Evolutionary conservation across 2,113 vertebrate genomes (phyloP).

Genomic region (Haemorhous mexicanus): DNA sequence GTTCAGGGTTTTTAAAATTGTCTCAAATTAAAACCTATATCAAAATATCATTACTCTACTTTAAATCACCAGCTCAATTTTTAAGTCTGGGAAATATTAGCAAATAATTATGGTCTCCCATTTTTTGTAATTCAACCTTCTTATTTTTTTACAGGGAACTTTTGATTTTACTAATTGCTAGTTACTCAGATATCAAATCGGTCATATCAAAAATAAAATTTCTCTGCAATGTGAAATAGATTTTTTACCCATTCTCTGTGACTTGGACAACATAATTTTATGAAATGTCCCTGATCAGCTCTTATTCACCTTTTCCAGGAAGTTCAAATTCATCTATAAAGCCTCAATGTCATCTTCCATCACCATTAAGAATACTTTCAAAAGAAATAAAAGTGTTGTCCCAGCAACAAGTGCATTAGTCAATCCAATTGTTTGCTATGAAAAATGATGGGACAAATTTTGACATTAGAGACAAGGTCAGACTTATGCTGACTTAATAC

Average conservation of each 20-base stretch:
- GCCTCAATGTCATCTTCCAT: not conserved
- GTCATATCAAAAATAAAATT: not conserved
- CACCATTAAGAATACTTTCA: constrained; percentile 1
- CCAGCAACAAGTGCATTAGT: not conserved
- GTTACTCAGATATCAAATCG: not conserved
- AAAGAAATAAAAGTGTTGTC: constrained; percentile 7
- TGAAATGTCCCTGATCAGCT: not conserved
- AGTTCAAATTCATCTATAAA: constrained; percentile 6
- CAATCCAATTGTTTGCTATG: not conserved
- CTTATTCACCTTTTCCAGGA: constrained; percentile 6
- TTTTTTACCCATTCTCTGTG: not conserved
- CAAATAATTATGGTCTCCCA: not conserved
- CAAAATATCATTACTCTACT: not conserved
- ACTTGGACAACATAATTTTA: not conserved
- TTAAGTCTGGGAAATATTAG: not conserved
- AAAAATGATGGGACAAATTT: not conserved
- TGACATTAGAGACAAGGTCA: constrained; percentile 7
- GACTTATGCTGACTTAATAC: not conserved
- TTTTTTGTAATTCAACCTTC: not conserved
- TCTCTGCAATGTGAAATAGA: not conserved
- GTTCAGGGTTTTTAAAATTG: not conserved
- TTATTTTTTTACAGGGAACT: not conserved
- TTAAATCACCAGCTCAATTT: not conserved
- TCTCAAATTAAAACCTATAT: not conserved
- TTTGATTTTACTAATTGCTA: not conserved